These are phyloP conservation scores for Rhinichthys osculus DNA, from an alignment of 2,797 vertebrate species.

Conservation along the genomic window DNA sequence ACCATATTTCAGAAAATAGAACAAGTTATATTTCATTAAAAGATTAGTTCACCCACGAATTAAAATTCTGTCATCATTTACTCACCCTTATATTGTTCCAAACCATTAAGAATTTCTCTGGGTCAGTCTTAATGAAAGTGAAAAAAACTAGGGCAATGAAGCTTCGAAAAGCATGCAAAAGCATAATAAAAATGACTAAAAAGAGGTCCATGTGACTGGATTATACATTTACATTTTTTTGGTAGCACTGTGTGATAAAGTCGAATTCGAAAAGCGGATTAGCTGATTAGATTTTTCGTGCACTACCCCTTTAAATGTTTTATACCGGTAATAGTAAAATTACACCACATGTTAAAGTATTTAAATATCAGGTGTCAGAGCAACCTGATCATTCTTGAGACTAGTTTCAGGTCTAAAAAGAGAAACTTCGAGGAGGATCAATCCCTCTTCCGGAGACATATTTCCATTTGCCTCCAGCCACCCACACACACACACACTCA, in stretches of 20 bases:
- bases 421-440: not conserved
- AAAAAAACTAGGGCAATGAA: not conserved
- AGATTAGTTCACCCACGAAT: slow-evolving; percentile 5
- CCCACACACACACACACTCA: not conserved
- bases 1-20: not conserved
- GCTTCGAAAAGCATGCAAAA: not conserved
- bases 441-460: not conserved
- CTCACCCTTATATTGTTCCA: not conserved
- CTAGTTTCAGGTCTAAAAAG: not conserved
- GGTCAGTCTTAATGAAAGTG: not conserved
- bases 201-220: not conserved
- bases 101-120: not conserved
- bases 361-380: not conserved
- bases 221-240: not conserved
- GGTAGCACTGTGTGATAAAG: not conserved
- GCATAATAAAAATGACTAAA: not conserved
- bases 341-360: not conserved
- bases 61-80: not conserved
- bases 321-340: not conserved
- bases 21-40: slow-evolving; percentile 3
- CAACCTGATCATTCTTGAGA: not conserved
- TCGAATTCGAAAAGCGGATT: not conserved
- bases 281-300: not conserved
- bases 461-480: not conserved
- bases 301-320: not conserved